Percentiles rank a stretch among this genome's conserved stretches.
These are phyloP conservation scores for Protobothrops mucrosquamatus DNA, from an alignment of 2,113 vertebrate genomes.

Conservation along the genomic window DNA sequence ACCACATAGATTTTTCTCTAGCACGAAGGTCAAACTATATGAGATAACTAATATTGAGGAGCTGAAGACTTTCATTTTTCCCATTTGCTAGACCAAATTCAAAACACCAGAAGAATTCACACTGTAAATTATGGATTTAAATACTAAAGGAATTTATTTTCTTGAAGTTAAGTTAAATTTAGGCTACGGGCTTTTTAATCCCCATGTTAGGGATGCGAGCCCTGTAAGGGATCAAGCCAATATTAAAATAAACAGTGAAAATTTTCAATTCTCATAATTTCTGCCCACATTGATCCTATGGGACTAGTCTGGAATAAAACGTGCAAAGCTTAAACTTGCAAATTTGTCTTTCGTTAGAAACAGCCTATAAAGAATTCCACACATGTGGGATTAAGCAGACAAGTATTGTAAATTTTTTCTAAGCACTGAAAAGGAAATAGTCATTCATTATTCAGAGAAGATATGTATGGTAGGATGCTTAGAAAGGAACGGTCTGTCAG, in stretches of 20 bases:
- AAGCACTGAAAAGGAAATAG: neutral
- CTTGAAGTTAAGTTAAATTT: neutral
- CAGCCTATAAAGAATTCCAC: neutral
- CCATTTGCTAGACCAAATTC: slow-evolving; percentile 37
- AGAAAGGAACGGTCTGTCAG: neutral
- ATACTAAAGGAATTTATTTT: slow-evolving; percentile 23
- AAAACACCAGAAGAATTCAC: neutral
- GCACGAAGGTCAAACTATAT: neutral
- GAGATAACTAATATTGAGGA: slow-evolving; percentile 31
- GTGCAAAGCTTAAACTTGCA: neutral
- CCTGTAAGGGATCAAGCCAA: neutral
- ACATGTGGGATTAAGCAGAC: neutral
- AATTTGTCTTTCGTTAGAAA: neutral
- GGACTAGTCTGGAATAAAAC: neutral
- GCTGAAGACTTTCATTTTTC: slow-evolving; percentile 16
- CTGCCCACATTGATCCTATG: neutral
- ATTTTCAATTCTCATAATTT: neutral
- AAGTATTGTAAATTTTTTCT: neutral
- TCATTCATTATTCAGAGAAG: neutral
- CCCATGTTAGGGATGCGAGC: neutral
- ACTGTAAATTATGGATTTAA: slow-evolving; percentile 7
- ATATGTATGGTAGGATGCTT: neutral
- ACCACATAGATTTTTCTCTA: neutral
- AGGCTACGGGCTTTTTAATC: neutral
- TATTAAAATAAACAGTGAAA: neutral